These are phyloP conservation scores for Tanypteryx hageni DNA, from an alignment of 2,888 invertebrate species.

Conservation along the genomic window DNA sequence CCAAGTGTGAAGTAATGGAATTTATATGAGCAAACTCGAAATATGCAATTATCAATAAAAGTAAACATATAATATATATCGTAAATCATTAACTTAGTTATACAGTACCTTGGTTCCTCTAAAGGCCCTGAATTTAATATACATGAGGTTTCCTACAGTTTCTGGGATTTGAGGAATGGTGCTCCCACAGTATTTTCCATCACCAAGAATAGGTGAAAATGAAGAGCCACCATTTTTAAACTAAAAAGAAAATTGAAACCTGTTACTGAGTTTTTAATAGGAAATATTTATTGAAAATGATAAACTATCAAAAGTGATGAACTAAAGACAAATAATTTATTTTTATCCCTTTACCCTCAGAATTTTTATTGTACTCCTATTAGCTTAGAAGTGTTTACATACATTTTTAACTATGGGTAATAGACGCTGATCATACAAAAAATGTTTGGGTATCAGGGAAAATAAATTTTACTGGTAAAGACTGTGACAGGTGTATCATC, in stretches of 20 bases:
- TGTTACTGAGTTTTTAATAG: background rate
- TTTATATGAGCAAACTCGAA: background rate
- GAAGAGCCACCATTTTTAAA: slow-evolving; percentile 85
- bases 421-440: background rate
- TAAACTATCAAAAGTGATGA: background rate
- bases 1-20: background rate
- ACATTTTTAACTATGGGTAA: background rate
- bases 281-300: background rate
- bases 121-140: slow-evolving; percentile 69
- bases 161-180: slow-evolving; percentile 75
- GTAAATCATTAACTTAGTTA: background rate
- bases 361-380: background rate
- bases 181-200: slow-evolving; percentile 85
- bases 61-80: background rate
- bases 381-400: too few relatives aligned
- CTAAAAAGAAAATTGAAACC: slow-evolving; percentile 74
- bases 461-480: too few relatives aligned
- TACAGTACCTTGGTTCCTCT: background rate
- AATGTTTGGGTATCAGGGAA: background rate
- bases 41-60: background rate
- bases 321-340: background rate
- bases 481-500: too few relatives aligned
- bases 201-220: slow-evolving; percentile 84
- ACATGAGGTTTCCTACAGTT: slow-evolving; percentile 81
- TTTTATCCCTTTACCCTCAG: background rate